Percentiles rank a stretch among this genome's conserved stretches.
Evolutionary conservation across 2,113 vertebrate genomes (phyloP).

Genomic region (Alligator mississippiensis): DNA sequence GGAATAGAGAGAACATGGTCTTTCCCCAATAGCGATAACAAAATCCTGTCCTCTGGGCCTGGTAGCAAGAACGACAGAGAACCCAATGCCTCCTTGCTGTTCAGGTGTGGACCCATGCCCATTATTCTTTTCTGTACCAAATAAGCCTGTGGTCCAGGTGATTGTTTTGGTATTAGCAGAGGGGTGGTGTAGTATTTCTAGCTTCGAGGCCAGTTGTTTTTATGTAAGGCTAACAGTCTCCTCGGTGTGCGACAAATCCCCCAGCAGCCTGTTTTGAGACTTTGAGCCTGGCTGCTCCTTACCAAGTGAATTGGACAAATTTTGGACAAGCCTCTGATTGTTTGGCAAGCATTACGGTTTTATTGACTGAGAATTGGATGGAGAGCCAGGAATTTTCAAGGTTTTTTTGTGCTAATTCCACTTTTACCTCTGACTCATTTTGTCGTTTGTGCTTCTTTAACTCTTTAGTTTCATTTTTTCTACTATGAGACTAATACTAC

Average conservation of each 20-base stretch:
- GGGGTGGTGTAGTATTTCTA: neutral
- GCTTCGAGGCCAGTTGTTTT: neutral
- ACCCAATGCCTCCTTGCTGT: too few species aligned
- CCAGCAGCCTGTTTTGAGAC: neutral
- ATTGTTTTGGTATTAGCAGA: neutral
- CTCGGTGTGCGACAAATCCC: neutral
- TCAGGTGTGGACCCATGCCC: fast-evolving
- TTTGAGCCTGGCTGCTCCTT: fast-evolving
- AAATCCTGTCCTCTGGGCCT: too few species aligned
- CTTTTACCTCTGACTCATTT: neutral
- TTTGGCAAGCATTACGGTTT: neutral
- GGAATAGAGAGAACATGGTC: too few species aligned
- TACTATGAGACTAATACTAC: fast-evolving
- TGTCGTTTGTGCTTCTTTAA: neutral
- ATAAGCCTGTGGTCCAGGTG: neutral
- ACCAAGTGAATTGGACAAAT: neutral
- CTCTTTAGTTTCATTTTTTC: neutral
- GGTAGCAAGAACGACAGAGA: too few species aligned
- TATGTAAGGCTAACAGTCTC: neutral
- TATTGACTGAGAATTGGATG: neutral
- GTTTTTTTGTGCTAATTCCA: neutral
- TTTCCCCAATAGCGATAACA: too few species aligned
- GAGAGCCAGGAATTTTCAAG: neutral
- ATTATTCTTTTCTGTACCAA: fast-evolving
- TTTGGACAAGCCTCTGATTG: neutral